These are phyloP conservation scores for Stylophora pistillata DNA, from an alignment of 64 coral and sea anemone genomes.

Conservation along the genomic window DNA sequence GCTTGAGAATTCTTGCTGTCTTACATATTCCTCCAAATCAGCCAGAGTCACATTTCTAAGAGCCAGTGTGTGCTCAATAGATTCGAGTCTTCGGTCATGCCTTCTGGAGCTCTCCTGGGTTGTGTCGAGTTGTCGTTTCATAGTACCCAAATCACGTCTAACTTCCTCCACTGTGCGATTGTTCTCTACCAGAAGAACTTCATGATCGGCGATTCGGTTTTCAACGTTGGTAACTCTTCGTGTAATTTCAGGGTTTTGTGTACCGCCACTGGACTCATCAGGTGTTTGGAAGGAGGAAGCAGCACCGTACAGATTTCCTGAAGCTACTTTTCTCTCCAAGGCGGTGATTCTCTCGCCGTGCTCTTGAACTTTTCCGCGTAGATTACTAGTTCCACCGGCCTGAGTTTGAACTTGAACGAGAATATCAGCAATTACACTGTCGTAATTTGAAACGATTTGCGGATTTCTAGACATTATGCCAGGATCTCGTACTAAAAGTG, in stretches of 20 bases:
- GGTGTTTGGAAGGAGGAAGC: neutral
- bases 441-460: neutral
- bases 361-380: conserved; percentile 11
- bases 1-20: conserved; percentile 1
- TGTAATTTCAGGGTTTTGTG: neutral
- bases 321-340: conserved; percentile 1
- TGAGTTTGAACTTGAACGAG: conserved; percentile 11
- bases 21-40: conserved; percentile 54
- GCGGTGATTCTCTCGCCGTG: conserved; percentile 25
- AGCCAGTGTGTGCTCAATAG: conserved; percentile 40
- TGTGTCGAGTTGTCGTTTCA: conserved; percentile 17
- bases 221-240: conserved; percentile 38
- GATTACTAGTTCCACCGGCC: neutral
- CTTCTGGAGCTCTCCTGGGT: conserved; percentile 31
- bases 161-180: conserved; percentile 19
- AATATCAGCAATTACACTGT: neutral
- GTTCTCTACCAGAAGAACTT: conserved; percentile 39
- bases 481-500: neutral
- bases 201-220: conserved; percentile 31
- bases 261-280: neutral
- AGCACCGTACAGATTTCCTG: neutral
- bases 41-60: conserved; percentile 49
- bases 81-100: conserved; percentile 26
- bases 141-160: neutral
- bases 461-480: neutral